These are phyloP conservation scores for Echiichthys vipera DNA, from an alignment of 2,797 vertebrate species.

Conservation along the genomic window DNA sequence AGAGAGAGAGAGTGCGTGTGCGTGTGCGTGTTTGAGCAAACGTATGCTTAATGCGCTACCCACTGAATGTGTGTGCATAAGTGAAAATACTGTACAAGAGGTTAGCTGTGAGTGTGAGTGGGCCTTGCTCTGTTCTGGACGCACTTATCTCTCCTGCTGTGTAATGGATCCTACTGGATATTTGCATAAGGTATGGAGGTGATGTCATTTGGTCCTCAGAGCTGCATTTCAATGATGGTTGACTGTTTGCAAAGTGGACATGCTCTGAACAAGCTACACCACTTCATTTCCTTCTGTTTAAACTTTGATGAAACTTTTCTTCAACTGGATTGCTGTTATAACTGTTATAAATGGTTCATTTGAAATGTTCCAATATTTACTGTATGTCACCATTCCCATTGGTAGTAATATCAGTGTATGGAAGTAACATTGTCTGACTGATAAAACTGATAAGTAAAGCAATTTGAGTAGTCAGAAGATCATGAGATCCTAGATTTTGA, in stretches of 20 bases:
- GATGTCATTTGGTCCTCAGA: conserved; percentile 67
- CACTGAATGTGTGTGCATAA: conserved; percentile 27
- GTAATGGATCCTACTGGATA: conserved; percentile 76
- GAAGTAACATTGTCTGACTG: conserved; percentile 2
- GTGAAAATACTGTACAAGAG: conserved; percentile 67
- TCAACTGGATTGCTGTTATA: not conserved
- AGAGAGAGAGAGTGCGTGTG: conserved; percentile 8
- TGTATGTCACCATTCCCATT: not conserved
- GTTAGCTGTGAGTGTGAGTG: conserved; percentile 76
- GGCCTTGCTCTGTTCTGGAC: conserved; percentile 79
- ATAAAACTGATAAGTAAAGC: too few relatives aligned
- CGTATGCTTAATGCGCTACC: conserved; percentile 48
- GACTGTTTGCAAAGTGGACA: conserved; percentile 69
- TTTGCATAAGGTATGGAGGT: conserved; percentile 78
- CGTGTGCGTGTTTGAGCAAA: too few relatives aligned
- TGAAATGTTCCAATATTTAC: too few relatives aligned
- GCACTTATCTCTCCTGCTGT: conserved; percentile 69
- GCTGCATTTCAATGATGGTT: conserved; percentile 69
- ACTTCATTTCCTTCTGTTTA: conserved; percentile 41
- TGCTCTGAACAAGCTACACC: conserved; percentile 36
- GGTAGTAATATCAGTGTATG: not conserved
- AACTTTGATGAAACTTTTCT: conserved; percentile 57
- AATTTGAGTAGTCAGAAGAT: not conserved
- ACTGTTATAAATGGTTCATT: not conserved
- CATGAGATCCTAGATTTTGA: not conserved